phyloP scores from a whole-genome alignment of 64 coral and sea anemone species.

The Acropora yongei region DNA sequence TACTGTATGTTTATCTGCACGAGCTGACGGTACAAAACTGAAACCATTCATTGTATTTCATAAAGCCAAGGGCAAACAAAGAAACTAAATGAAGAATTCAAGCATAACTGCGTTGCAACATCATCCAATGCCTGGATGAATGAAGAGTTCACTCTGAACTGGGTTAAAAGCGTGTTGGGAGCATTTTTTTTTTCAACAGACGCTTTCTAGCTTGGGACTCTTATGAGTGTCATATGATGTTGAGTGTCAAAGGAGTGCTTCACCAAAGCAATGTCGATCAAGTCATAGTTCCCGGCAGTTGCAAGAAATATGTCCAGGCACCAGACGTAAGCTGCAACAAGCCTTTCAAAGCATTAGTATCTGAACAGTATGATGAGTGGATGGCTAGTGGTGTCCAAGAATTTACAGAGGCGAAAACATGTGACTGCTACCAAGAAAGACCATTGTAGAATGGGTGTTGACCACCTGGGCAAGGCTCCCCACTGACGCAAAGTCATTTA shows the following conservation, averaged over 20 bases:
- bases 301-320: conserved; percentile 51
- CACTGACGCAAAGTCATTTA: conserved; percentile 7
- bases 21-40: conserved; percentile 51
- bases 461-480: background rate
- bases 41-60: conserved; percentile 63
- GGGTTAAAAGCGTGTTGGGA: background rate
- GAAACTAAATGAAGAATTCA: conserved; percentile 15
- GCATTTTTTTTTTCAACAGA: no score
- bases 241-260: conserved; percentile 36
- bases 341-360: conserved; percentile 50
- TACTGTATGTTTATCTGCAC: conserved; percentile 49
- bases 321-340: conserved; percentile 18
- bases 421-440: conserved; percentile 33
- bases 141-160: conserved; percentile 61
- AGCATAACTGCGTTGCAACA: conserved; percentile 11
- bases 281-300: conserved; percentile 60
- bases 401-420: conserved; percentile 56
- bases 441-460: conserved; percentile 14
- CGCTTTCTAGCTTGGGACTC: conserved; percentile 43
- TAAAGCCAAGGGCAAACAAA: conserved; percentile 45
- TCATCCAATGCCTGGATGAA: conserved; percentile 65
- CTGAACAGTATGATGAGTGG: conserved; percentile 63
- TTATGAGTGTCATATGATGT: conserved; percentile 32
- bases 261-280: conserved; percentile 38
- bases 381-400: conserved; percentile 55